These are phyloP conservation scores for Podarcis siculus DNA, from an alignment of 2,797 vertebrate genomes.

Conservation along the genomic window DNA sequence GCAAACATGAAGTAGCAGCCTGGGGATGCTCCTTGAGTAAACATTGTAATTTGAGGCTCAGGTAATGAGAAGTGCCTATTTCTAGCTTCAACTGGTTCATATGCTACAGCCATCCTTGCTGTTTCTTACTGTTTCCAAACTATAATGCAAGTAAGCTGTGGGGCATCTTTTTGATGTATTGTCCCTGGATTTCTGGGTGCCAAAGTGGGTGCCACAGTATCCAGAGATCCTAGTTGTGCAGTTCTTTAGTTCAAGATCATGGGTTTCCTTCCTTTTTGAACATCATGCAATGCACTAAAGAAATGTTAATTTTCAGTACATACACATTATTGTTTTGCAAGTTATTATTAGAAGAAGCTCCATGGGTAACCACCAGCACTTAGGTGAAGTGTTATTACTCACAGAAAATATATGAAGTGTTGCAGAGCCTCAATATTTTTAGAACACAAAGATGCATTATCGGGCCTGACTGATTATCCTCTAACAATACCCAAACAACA, in stretches of 20 bases:
- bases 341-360: neutral
- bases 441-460: too few species aligned
- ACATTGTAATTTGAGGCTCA: too few species aligned
- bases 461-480: neutral
- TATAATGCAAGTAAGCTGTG: neutral
- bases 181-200: neutral
- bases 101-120: too few species aligned
- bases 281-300: slow-evolving; percentile 45
- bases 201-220: too few species aligned
- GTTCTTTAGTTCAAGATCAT: slow-evolving; percentile 49
- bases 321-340: slow-evolving; percentile 67
- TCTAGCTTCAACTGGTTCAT: too few species aligned
- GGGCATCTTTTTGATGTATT: neutral
- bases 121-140: neutral
- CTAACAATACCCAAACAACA: neutral
- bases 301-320: slow-evolving; percentile 61
- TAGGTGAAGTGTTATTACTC: too few species aligned
- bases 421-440: too few species aligned
- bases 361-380: too few species aligned
- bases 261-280: slow-evolving; percentile 48
- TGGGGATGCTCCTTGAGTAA: too few species aligned
- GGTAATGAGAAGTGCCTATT: too few species aligned
- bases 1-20: too few species aligned
- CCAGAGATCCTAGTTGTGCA: neutral
- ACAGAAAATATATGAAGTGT: too few species aligned